Evolutionary conservation across 2,113 vertebrate genomes (phyloP).

Genomic region (Lophura nycthemera): DNA sequence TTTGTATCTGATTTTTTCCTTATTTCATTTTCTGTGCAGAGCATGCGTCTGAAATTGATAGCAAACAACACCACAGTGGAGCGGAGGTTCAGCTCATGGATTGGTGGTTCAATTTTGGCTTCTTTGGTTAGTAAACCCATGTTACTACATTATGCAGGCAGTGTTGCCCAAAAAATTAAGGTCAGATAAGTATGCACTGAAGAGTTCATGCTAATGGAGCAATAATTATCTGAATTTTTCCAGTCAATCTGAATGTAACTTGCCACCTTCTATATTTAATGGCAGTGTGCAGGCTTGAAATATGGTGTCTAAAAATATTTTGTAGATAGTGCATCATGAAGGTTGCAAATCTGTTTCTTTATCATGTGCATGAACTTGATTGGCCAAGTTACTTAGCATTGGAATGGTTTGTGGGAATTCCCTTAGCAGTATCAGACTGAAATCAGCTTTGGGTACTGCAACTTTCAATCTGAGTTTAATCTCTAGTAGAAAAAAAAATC

Average conservation of each 20-base stretch:
- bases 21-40: slow-evolving; percentile 78
- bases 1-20: not conserved
- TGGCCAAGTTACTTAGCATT: not conserved
- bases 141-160: not conserved
- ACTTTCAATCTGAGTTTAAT: not conserved
- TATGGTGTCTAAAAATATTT: rapidly evolving
- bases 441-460: not conserved
- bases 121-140: slow-evolving; percentile 86
- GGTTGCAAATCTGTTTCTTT: not conserved
- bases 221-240: not conserved
- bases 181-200: rapidly evolving
- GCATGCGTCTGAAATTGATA: slow-evolving; percentile 97
- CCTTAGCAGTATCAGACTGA: not conserved
- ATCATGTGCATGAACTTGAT: not conserved
- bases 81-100: slow-evolving; percentile 96
- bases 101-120: slow-evolving; percentile 97
- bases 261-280: not conserved
- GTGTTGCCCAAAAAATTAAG: not conserved
- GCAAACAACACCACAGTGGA: slow-evolving; percentile 98
- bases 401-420: not conserved
- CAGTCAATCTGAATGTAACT: not conserved
- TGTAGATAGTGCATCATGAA: not conserved
- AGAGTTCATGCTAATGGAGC: rapidly evolving
- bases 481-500: not conserved
- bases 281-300: not conserved